A percentile compares a stretch with the other conserved stretches of the same genome.
phyloP scores from a whole-genome alignment of 2,797 vertebrate species.

The Distichodus sexfasciatus region DNA sequence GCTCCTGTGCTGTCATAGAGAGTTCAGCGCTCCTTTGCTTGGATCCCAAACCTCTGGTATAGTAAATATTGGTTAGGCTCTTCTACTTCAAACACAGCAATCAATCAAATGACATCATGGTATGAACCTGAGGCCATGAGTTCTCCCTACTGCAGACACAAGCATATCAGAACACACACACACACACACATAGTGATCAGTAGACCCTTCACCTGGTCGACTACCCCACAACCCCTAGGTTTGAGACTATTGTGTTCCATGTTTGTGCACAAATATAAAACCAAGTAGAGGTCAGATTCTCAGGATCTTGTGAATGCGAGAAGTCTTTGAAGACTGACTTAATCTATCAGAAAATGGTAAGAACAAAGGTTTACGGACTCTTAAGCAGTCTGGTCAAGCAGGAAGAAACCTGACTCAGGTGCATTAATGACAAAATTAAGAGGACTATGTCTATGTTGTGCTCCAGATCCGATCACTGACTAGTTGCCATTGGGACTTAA shows the following conservation, averaged over 20 bases:
- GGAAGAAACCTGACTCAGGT: neutral
- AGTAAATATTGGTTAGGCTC: slow-evolving; percentile 29
- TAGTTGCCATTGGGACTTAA: no score
- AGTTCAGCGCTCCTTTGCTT: neutral
- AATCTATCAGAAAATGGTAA: slow-evolving; percentile 19
- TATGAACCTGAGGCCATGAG: slow-evolving; percentile 33
- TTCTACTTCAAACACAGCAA: slow-evolving; percentile 27
- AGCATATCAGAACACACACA: slow-evolving; percentile 19
- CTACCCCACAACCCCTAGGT: slow-evolving; percentile 14
- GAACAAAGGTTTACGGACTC: neutral
- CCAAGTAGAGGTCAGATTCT: slow-evolving; percentile 19
- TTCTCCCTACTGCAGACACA: slow-evolving; percentile 3
- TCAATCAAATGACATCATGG: slow-evolving; percentile 32
- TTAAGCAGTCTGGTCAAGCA: neutral
- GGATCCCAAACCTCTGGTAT: slow-evolving; percentile 5
- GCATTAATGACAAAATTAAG: neutral
- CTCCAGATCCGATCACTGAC: neutral
- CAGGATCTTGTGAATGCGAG: slow-evolving; percentile 30
- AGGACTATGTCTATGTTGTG: neutral
- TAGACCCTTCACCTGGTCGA: slow-evolving; percentile 26
- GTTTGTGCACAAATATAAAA: slow-evolving; percentile 47
- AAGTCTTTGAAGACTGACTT: slow-evolving; percentile 11
- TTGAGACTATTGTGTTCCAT: slow-evolving; percentile 8
- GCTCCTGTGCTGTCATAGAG: neutral
- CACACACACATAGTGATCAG: slow-evolving; percentile 3